These are phyloP conservation scores for Hymenopus coronatus DNA, from an alignment of 2,888 invertebrate species.

Conservation along the genomic window DNA sequence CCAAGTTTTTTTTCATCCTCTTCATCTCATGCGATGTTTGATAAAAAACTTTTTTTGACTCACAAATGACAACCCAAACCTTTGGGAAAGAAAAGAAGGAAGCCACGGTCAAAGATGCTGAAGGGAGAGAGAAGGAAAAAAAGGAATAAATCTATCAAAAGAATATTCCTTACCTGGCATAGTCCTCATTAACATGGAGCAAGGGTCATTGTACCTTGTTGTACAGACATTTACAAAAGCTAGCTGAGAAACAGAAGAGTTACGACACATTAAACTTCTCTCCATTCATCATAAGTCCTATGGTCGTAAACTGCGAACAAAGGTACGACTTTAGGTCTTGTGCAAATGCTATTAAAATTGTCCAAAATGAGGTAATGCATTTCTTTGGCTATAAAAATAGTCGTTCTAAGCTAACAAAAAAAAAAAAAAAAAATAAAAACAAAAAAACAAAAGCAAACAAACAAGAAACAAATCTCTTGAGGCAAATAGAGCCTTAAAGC, in stretches of 20 bases:
- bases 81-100: slow-evolving; percentile 2
- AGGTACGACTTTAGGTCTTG: too few species aligned
- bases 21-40: slow-evolving; percentile 2
- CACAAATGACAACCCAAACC: neutral
- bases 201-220: slow-evolving; percentile 9
- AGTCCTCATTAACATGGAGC: slow-evolving; percentile 7
- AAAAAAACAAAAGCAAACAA: too few species aligned
- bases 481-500: too few species aligned
- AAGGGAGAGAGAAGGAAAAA: neutral
- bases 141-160: slow-evolving; percentile 19
- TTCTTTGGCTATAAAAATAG: too few species aligned
- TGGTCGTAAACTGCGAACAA: too few species aligned
- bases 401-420: too few species aligned
- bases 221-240: slow-evolving; percentile 7
- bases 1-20: neutral
- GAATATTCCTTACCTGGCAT: slow-evolving; percentile 16
- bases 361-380: too few species aligned
- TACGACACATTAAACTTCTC: neutral
- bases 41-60: neutral
- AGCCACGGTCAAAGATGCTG: neutral
- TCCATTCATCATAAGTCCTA: neutral
- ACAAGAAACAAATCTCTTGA: too few species aligned
- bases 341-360: too few species aligned
- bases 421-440: too few species aligned
- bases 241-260: neutral